Evolutionary conservation across 2,797 vertebrate genomes (phyloP).

Genomic region (Benthosema pterotum): DNA sequence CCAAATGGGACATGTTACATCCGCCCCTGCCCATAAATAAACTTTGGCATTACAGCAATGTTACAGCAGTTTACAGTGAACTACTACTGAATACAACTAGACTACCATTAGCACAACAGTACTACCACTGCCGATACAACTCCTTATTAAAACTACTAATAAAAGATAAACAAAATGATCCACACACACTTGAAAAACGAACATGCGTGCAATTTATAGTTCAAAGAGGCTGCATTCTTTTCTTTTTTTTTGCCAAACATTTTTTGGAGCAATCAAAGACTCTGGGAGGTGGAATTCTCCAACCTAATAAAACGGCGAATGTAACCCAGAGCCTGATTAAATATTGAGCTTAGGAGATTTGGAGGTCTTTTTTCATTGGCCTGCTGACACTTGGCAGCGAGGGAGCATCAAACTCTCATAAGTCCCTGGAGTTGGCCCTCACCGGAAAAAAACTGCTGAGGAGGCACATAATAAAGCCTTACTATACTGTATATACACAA

Average conservation of each 20-base stretch:
- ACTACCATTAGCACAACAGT: not conserved
- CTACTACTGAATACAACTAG: not conserved
- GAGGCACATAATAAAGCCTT: conserved; percentile 56
- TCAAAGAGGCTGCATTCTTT: conserved; percentile 54
- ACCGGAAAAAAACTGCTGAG: conserved; percentile 77
- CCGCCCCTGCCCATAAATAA: no score
- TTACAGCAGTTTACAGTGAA: no score
- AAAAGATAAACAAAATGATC: not conserved
- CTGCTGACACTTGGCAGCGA: conserved; percentile 74
- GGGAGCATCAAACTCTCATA: conserved; percentile 74
- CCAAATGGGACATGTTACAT: no score
- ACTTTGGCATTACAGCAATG: no score
- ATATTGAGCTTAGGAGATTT: conserved; percentile 78
- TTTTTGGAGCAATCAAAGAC: conserved; percentile 71
- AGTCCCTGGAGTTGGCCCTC: conserved; percentile 65
- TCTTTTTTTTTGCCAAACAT: conserved; percentile 65
- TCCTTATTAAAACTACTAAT: not conserved
- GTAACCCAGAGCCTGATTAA: conserved; percentile 78
- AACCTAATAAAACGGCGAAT: conserved; percentile 76
- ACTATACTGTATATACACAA: no score
- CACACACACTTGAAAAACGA: conserved; percentile 1
- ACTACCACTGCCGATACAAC: not conserved
- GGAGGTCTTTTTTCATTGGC: conserved; percentile 71
- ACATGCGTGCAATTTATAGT: conserved; percentile 20
- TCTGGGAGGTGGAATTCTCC: conserved; percentile 64